Conservation (phyloP, 2,888 invertebrate species). For the Cephus sareptanus region DNA sequence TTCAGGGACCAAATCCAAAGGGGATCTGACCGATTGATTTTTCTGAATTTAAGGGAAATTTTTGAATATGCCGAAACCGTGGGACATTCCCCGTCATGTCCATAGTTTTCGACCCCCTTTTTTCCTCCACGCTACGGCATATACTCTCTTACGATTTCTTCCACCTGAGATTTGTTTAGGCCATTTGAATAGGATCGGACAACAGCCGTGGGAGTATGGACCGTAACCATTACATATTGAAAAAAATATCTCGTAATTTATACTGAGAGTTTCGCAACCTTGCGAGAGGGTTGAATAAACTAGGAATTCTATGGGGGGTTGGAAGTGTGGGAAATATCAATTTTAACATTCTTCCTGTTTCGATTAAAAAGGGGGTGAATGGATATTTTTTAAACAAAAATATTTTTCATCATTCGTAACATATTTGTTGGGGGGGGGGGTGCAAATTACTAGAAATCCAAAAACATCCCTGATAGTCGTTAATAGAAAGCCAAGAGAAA, state of each 20-base stretch:
- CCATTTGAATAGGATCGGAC: constrained; percentile 36
- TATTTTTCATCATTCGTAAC: not conserved
- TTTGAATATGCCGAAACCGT: constrained; percentile 35
- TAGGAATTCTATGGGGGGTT: not conserved
- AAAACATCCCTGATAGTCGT: not conserved
- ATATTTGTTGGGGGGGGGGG: no score
- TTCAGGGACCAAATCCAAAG: constrained; percentile 26
- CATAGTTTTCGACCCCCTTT: not conserved
- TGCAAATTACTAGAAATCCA: no score
- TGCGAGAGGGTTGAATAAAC: not conserved
- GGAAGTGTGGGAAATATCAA: constrained; percentile 7
- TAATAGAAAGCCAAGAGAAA: no score
- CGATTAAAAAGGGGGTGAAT: not conserved
- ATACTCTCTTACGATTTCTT: not conserved
- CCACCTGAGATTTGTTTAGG: constrained; percentile 12
- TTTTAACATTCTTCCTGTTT: not conserved
- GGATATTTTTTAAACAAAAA: not conserved
- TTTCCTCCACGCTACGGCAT: not conserved
- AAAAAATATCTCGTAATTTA: constrained; percentile 31
- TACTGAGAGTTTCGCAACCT: constrained; percentile 36
- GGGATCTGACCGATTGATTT: constrained; percentile 33
- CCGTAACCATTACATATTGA: constrained; percentile 20
- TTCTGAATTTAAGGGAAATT: constrained; percentile 30
- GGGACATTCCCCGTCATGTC: constrained; percentile 29
- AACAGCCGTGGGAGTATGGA: constrained; percentile 38